Evolutionary conservation across 1,140 invertebrate species (phyloP), one percentile per base, ranked within the genome.

Genomic region (Acromyrmex echinatior): DNA sequence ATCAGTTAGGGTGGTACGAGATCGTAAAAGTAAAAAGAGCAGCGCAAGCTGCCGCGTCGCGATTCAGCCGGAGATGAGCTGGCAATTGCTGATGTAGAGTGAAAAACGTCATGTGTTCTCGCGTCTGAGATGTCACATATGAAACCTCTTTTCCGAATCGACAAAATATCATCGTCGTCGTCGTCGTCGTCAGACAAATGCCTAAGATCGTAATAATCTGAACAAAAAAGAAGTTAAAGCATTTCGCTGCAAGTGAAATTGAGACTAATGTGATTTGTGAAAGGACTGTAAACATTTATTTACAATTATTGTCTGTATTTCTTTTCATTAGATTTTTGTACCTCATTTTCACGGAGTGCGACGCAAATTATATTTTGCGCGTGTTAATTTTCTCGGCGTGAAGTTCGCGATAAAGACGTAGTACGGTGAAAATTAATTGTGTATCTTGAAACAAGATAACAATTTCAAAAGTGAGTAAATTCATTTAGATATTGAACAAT

Each of bases 1-100:
- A 62, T 76, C 80, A 49, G 68, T 74, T 73, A 74, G 58, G 80
- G 18, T 51, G 56, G 80, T 31, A 45, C 45, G 80, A 70, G 66
- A 84, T 84, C 80, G 70, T 84, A 84, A 84, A 82, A 63, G 45
- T 63, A 74, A 84, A 84, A 84, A 76, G 80, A 84, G 80, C 80
- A 62, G 80, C 80, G 70, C 80, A 84, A 84, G 80, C 80, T 76
- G 70, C 79, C 70, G 58, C 80, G 70, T 76, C 70, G 70, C 80
- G 70, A 84, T 84, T 63, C 80, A 62, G 28, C 56, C 70, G n/a
- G 80, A 84, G 80, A 84, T 76, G 56, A 84, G 70, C 80, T 84
- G 53, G 70, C 80, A 49, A 76, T 84, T 76, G 80, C 80, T 84
- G 80, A 84, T 84, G 58, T 62, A 35, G 70, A 76, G 70, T 51